Base-by-base conservation (phyloP, 2,113 vertebrate genomes). In the Catharus fuscescens region DNA sequence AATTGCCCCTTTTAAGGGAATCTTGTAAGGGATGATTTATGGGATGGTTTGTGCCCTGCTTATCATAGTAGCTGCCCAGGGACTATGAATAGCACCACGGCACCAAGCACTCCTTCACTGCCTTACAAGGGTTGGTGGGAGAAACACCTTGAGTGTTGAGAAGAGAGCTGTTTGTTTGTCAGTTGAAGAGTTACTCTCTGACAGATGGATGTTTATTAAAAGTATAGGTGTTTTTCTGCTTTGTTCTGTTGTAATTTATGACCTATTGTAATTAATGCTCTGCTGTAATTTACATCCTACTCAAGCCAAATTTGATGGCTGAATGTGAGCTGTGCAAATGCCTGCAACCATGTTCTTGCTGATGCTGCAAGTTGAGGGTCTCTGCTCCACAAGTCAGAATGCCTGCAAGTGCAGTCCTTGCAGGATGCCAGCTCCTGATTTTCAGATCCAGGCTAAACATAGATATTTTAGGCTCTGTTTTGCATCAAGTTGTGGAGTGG, bases 1-100 rank as follows among this genome's bases (percentile, higher is more conserved):
- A 28, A 9, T 61, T 87, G 78, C 13, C 86, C 93, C 78, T 94
- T 95, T 84, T 93, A 90, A 94, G 94, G 94, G 86, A 77, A 85
- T 74, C 64, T 47, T 5, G 0, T 59, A 48, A 2, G 20, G 59
- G 50, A n/a, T 90, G 67, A 88, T 90, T 91, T 28, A 61, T 76
- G 38, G 79, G 56, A 3, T 70, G 79, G 59, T 82, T 74, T 74
- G 40, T 93, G 67, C 72, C 73, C 70, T 56, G 70, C 66, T 89
- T 87, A 14, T 65, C 87, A 3, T 7, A 45, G 65, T 28, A 32
- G 38, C 69, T 89, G 67, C 59, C 54, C 5, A 1, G 67, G 47
- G 86, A 65, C 82, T 78, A 18, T n/a, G 83, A 74, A 19, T 34
- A 83, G 94, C 31, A 2, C 53, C 3, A 12, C 1, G 0, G 59